Base-by-base conservation (phyloP, 2,797 vertebrate genomes). In the Rhinophrynus dorsalis region DNA sequence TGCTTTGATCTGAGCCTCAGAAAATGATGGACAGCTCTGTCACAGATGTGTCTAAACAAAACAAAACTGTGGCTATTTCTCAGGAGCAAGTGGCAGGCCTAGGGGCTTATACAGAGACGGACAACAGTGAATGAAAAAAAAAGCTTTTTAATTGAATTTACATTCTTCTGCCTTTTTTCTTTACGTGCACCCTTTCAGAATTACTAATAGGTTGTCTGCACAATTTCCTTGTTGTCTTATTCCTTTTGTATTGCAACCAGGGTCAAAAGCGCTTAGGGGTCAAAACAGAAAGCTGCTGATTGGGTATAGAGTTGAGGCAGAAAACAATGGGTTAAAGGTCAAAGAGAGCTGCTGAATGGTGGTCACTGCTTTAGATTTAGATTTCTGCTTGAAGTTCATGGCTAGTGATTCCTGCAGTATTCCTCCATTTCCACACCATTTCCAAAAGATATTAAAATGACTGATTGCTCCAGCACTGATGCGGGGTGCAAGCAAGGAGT, bases 71-170 rank as follows among this genome's bases (percentile, higher is more conserved):
- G 56, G 35, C 47, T 24, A 44, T 55, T 62, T 55, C 29, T 63
- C 23, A 56, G 42, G 68, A 38, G 11, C 59, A 56, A 70, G 50
- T 55, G 30, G 27, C 38, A 30, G 38, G 52, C 47, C 24, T 30
- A 6, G 42, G n/a, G 55, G 32, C 32, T n/a, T 11, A 30, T 10
- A 23, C 18, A 44, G 42, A 68, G 61, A 68, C 18, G 15, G 45
- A 42, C 38, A 35, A 67, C 51, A 47, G 47, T n/a, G 13, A 35
- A 9, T 70, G 68, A 21, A 11, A 70, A 59, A 26, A 55, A 63
- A 70, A 70, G 48, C 50, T n/a, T n/a, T n/a, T n/a, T n/a, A 47
- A 55, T 56, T 63, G 29, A 55, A 70, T 63, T 33, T 55, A 56
- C 40, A 70, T 56, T 62, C 44, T 63, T 60, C 30, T 17, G 23